Conservation (phyloP, 2,888 invertebrate genomes). For the Plagiodera versicolora region DNA sequence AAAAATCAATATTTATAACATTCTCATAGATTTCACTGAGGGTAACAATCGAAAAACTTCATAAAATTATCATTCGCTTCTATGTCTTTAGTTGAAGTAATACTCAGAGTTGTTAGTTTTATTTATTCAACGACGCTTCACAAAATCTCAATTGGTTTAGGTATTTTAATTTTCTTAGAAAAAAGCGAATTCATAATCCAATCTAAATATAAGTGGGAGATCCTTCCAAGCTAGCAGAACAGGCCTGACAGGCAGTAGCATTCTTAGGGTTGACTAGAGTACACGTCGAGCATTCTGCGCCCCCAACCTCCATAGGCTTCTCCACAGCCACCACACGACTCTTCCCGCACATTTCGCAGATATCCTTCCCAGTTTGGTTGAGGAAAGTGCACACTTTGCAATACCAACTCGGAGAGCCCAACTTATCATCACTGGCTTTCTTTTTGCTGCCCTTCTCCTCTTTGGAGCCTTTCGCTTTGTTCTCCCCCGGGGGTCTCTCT, state of each 20-base stretch:
- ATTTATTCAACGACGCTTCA: too few relatives aligned
- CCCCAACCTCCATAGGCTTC: slow-evolving; percentile 70
- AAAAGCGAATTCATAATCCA: slow-evolving; percentile 19
- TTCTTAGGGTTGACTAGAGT: slow-evolving; percentile 74
- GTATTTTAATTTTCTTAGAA: too few relatives aligned
- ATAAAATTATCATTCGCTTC: too few relatives aligned
- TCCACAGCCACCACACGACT: slow-evolving; percentile 45
- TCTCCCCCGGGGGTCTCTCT: slow-evolving; percentile 54
- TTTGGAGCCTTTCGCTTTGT: slow-evolving; percentile 39
- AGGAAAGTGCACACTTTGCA: slow-evolving; percentile 73
- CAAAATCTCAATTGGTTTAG: too few relatives aligned
- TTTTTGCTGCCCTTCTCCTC: slow-evolving; percentile 29
- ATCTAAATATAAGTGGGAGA: slow-evolving; percentile 76
- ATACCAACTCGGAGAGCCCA: slow-evolving; percentile 61
- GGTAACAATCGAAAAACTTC: too few relatives aligned
- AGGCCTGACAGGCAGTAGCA: slow-evolving; percentile 68
- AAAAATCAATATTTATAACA: too few relatives aligned
- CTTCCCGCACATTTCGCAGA: slow-evolving; percentile 78
- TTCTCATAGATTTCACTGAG: too few relatives aligned
- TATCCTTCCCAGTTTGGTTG: slow-evolving; percentile 59
- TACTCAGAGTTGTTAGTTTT: too few relatives aligned
- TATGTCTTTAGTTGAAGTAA: too few relatives aligned
- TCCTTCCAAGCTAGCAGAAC: slow-evolving; percentile 67
- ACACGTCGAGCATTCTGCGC: slow-evolving; percentile 73
- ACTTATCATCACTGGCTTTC: slow-evolving; percentile 16